A percentile compares a stretch with the other conserved stretches of the same genome.
Conservation (phyloP, 92 coral and sea anemone species). For the Meandrina meandrites region DNA sequence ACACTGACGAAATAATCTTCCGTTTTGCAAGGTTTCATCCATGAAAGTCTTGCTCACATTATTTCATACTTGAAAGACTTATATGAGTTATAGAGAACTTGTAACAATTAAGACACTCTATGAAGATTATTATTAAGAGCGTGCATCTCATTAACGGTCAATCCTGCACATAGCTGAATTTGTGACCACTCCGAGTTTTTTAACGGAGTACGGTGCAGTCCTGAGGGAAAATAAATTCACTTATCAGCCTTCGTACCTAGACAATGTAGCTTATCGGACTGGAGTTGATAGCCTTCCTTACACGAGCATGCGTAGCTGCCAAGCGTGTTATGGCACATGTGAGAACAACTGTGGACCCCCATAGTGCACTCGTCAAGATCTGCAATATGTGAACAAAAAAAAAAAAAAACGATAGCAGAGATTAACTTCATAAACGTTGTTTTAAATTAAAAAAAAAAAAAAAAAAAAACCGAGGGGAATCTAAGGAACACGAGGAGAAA, state of each 20-base stretch:
- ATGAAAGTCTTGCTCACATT: no score
- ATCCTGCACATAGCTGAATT: no score
- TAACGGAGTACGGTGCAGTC: no score
- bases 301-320: slow-evolving; percentile 90
- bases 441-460: neutral
- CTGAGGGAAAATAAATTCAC: neutral
- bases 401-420: neutral
- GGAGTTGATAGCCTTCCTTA: slow-evolving; percentile 69
- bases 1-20: no score
- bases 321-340: slow-evolving; percentile 79
- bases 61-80: no score
- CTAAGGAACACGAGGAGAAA: no score
- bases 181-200: no score
- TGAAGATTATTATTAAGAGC: no score
- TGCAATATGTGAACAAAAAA: slow-evolving; percentile 22
- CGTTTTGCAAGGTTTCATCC: no score
- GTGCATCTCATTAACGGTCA: no score
- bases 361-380: slow-evolving; percentile 89
- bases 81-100: no score
- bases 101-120: no score
- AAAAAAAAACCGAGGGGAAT: neutral
- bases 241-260: slow-evolving; percentile 48
- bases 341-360: slow-evolving; percentile 80
- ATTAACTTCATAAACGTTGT: neutral
- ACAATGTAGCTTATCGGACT: slow-evolving; percentile 69